Base-by-base conservation (phyloP, 2,113 vertebrate species). In the Struthidea cinerea region DNA sequence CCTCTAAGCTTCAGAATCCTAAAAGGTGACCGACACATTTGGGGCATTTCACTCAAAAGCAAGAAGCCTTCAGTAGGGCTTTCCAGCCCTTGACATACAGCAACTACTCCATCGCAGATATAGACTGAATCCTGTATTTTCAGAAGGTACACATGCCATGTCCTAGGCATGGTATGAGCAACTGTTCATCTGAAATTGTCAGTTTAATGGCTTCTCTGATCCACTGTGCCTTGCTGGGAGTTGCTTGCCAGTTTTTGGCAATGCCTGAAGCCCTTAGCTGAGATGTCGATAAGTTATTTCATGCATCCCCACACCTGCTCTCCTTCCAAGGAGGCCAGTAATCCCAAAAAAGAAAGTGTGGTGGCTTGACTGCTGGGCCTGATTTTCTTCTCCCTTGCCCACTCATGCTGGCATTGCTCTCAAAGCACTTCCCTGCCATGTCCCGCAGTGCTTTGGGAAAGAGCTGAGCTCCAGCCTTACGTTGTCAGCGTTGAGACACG, bases 51-150 rank as follows among this genome's bases (percentile, higher is more conserved):
- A 70, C 88, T 93, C 59, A 71, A 97, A 97, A 94, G 28, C 56
- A 90, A 84, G 57, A 87, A 74, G 16, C 57, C 64, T 89, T 49
- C 80, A 68, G 69, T 63, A 61, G 28, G 0, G 0, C 61, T 93
- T 90, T 59, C 56, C 61, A 86, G 42, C 89, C 89, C 44, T 95
- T 88, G 89, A 46, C 16, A 49, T 18, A 10, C 74, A 89, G 32
- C 61, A 77, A 37, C 87, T 92, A 87, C 14, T 94, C 89, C 97
- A 96, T 98, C 85, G 64, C 98, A 98, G 98, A 97, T 96, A 98
- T 94, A 98, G 98, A 98, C 87, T 76, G 84, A 98, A 95, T 93
- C 96, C 90, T 97, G 20, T 97, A 97, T 98, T 98, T 98, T 98
- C 97, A 42, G 92, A 96, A 97, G 75, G 93, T 96, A 95, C 76